Evolutionary conservation across 2,888 invertebrate genomes (phyloP).

Genomic region (Piscicola geometra): DNA sequence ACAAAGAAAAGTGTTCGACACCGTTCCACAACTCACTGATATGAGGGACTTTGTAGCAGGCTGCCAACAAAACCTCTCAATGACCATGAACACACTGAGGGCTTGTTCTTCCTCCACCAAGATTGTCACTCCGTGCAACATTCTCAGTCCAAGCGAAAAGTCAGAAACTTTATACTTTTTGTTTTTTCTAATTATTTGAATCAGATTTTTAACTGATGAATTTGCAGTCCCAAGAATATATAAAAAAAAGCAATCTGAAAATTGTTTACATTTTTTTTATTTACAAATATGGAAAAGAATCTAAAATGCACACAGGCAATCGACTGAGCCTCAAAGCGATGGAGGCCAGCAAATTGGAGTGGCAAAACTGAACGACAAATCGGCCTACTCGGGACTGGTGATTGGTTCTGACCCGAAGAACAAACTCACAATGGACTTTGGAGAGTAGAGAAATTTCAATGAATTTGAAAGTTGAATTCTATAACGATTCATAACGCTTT

Average conservation of each 20-base stretch:
- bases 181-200: too few relatives aligned
- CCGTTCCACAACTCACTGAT: slow-evolving; percentile 2
- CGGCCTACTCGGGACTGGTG: slow-evolving; percentile 24
- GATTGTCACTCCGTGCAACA: not conserved
- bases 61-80: slow-evolving; percentile 20
- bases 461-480: too few relatives aligned
- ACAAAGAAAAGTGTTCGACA: slow-evolving; percentile 2
- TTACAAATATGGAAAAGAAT: not conserved
- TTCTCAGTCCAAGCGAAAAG: too few relatives aligned
- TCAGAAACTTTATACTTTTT: too few relatives aligned
- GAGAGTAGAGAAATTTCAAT: not conserved
- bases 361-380: slow-evolving; percentile 25
- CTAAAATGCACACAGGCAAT: not conserved
- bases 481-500: too few relatives aligned
- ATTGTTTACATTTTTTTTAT: not conserved
- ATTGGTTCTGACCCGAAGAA: slow-evolving; percentile 25
- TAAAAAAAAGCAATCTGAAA: too few relatives aligned
- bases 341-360: not conserved
- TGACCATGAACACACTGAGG: slow-evolving; percentile 24
- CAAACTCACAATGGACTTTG: slow-evolving; percentile 29
- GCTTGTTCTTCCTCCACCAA: slow-evolving; percentile 1
- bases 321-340: not conserved
- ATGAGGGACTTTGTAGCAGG: slow-evolving; percentile 19
- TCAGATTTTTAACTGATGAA: too few relatives aligned
- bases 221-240: too few relatives aligned